Percentiles rank a stretch among this genome's conserved stretches.
Conservation (phyloP, 1,140 invertebrate species). For the Epicauta chinensis region DNA sequence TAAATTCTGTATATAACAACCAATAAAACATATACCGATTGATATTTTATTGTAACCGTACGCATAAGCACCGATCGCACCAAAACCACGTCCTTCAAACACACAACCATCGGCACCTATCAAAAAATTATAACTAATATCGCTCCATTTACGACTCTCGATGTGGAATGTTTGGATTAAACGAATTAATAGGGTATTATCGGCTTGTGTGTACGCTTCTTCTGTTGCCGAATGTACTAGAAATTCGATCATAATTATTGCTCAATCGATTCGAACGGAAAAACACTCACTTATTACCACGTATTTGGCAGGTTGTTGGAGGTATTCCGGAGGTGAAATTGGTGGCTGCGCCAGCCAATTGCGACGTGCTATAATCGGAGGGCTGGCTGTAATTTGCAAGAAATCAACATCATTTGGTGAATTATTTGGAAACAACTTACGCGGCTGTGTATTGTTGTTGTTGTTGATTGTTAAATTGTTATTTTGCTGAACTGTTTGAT, state of each 20-base stretch:
- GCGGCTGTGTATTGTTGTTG: constrained; percentile 3
- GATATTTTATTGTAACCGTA: constrained; percentile 55
- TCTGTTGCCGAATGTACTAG: constrained; percentile 47
- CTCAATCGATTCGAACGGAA: neutral
- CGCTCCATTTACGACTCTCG: constrained; percentile 44
- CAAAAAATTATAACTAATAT: constrained; percentile 50
- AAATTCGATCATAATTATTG: constrained; percentile 16
- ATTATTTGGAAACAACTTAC: neutral
- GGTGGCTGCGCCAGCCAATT: constrained; percentile 33
- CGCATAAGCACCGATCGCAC: constrained; percentile 56
- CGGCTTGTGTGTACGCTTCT: constrained; percentile 40
- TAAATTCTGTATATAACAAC: constrained; percentile 46
- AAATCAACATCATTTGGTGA: neutral
- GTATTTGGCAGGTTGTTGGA: constrained; percentile 27
- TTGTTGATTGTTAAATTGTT: neutral
- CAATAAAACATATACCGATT: constrained; percentile 60
- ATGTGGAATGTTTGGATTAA: constrained; percentile 44
- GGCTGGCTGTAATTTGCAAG: neutral
- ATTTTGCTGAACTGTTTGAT: neutral
- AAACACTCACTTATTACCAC: constrained; percentile 32
- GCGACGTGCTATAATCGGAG: constrained; percentile 19
- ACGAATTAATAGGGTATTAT: constrained; percentile 42
- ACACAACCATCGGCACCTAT: constrained; percentile 50
- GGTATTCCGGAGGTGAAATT: constrained; percentile 9
- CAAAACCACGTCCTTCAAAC: constrained; percentile 57